phyloP scores from a whole-genome alignment of 1,140 invertebrate species.

The Brachionus paranguensis region DNA sequence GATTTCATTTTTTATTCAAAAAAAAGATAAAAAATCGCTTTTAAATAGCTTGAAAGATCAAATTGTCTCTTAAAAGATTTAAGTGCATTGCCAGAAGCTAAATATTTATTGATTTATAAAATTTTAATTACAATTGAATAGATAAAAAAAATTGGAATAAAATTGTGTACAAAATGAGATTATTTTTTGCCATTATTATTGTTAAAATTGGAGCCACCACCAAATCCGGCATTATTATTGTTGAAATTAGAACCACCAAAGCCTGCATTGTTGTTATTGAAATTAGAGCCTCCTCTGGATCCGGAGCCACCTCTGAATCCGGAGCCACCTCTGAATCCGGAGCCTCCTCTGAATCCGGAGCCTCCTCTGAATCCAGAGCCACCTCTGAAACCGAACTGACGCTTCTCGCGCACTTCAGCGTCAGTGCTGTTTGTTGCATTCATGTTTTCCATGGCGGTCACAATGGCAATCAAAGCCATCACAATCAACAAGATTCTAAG shows the following conservation, averaged over 20 bases:
- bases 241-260: neutral
- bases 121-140: neutral
- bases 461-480: neutral
- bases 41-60: neutral
- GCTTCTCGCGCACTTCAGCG: neutral
- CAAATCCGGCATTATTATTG: neutral
- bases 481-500: neutral
- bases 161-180: neutral
- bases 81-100: neutral
- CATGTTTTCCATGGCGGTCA: neutral
- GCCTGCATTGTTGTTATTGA: neutral
- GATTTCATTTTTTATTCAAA: neutral
- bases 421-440: neutral
- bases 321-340: no score
- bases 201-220: neutral
- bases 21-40: neutral
- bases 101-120: neutral
- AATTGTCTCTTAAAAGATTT: neutral
- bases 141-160: neutral
- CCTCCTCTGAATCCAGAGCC: neutral
- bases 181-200: constrained; percentile 10
- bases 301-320: neutral
- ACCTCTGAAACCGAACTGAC: neutral
- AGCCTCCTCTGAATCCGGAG: neutral
- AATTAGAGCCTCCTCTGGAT: neutral